These are phyloP conservation scores for Laticauda colubrina DNA, from an alignment of 2,113 vertebrate genomes.

Conservation along the genomic window DNA sequence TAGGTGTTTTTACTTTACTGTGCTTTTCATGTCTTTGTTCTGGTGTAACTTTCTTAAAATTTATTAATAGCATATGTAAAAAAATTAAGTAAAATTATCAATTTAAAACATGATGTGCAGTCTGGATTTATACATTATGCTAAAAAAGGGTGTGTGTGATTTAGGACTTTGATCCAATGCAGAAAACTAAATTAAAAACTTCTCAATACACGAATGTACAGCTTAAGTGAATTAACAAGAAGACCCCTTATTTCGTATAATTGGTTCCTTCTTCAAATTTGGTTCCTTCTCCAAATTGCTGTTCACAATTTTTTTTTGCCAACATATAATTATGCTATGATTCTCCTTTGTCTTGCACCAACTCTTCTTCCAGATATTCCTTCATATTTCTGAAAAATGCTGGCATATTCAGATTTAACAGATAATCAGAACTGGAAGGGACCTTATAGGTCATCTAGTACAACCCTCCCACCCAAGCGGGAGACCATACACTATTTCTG, in stretches of 20 bases:
- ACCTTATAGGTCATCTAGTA: too few relatives aligned
- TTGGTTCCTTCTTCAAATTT: neutral
- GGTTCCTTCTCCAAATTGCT: neutral
- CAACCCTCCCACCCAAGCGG: too few relatives aligned
- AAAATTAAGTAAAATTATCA: neutral
- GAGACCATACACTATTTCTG: too few relatives aligned
- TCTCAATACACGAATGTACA: neutral
- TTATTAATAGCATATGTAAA: neutral
- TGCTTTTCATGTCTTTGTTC: neutral
- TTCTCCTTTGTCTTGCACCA: neutral
- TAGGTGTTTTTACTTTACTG: neutral
- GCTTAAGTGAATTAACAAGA: neutral
- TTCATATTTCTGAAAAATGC: neutral
- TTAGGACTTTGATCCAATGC: neutral
- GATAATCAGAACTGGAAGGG: too few relatives aligned
- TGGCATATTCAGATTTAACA: neutral
- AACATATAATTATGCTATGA: neutral
- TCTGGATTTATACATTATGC: neutral
- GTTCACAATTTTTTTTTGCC: neutral
- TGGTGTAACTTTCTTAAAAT: neutral
- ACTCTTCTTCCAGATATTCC: neutral
- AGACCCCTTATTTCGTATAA: neutral
- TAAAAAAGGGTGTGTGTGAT: neutral
- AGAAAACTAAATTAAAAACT: neutral
- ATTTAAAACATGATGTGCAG: neutral